Evolutionary conservation across 2,113 vertebrate genomes (phyloP), one percentile per base, ranked within the genome.

Genomic region (Scomber colias): DNA sequence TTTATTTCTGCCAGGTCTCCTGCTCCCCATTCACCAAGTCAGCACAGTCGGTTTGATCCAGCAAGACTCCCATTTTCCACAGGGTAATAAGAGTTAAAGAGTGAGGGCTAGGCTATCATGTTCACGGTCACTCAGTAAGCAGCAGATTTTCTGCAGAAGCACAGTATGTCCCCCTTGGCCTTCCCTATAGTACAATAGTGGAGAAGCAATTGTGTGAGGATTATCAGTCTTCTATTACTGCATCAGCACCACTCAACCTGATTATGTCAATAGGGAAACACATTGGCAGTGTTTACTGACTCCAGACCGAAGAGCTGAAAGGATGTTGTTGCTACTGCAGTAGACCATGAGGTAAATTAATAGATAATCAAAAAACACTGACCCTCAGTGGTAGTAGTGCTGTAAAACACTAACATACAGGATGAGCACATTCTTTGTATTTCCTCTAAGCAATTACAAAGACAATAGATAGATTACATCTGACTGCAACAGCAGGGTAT

Each of bases 241-340:
- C 84, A 91, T 93, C 91, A 89, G 89, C 83, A 82, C 76, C 86
- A 81, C 85, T 92, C 88, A 85, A 64, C 56, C 49, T 90, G 82
- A 93, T 92, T 89, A 89, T 92, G 87, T 91, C 92, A 92, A 90
- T 86, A 74, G 79, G 77, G 83, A 84, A 89, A 81, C 77, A 79
- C 86, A 78, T 57, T 64, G 82, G 81, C 66, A 70, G 45, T 87
- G 68, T 87, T 90, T 84, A 78, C 74, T 72, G 85, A 76, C 83
- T 85, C 74, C 24, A 53, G 79, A 83, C 67, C 57, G 61, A 50
- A 35, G 63, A 70, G 78, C 59, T 56, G 65, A 59, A 61, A 79
- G 71, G 72, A 70, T 21, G 64, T 51, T 64, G 63, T 14, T 45
- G 76, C 67, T 65, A 56, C 60, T 69, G 79, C 71, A 27, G 19